Evolutionary conservation across 2,797 vertebrate genomes (phyloP).

Genomic region (Pseudomugil gertrudae): DNA sequence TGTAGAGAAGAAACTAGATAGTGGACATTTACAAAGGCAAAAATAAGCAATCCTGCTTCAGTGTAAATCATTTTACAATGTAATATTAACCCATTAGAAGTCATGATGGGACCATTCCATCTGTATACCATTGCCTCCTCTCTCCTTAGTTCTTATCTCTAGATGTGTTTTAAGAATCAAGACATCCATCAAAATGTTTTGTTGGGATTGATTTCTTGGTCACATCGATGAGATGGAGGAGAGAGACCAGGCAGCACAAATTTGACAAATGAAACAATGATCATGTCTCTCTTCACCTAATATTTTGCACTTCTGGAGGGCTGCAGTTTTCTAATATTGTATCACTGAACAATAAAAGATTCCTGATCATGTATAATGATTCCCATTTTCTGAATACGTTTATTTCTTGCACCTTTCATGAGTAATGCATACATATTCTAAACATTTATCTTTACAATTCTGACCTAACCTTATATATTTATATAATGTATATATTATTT

Average conservation of each 20-base stretch:
- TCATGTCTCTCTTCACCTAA: not conserved
- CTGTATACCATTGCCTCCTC: not conserved
- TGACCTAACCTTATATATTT: no score
- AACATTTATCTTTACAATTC: not conserved
- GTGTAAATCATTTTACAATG: not conserved
- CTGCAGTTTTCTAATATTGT: not conserved
- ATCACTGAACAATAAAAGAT: not conserved
- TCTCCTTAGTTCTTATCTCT: not conserved
- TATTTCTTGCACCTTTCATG: not conserved
- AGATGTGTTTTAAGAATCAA: not conserved
- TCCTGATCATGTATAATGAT: not conserved
- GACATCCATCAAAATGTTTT: slow-evolving; percentile 1
- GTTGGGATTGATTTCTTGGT: not conserved
- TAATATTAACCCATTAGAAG: not conserved
- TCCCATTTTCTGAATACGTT: not conserved
- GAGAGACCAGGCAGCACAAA: not conserved
- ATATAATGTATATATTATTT: no score
- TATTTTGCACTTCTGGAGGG: not conserved
- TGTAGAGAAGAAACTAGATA: not conserved
- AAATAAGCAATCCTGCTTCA: not conserved
- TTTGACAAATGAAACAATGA: not conserved
- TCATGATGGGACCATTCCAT: not conserved
- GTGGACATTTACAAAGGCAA: not conserved
- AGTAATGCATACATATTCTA: not conserved
- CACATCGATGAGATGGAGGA: not conserved